These are phyloP conservation scores for Cataglyphis albicans DNA, from an alignment of 2,888 invertebrate species.

Conservation along the genomic window DNA sequence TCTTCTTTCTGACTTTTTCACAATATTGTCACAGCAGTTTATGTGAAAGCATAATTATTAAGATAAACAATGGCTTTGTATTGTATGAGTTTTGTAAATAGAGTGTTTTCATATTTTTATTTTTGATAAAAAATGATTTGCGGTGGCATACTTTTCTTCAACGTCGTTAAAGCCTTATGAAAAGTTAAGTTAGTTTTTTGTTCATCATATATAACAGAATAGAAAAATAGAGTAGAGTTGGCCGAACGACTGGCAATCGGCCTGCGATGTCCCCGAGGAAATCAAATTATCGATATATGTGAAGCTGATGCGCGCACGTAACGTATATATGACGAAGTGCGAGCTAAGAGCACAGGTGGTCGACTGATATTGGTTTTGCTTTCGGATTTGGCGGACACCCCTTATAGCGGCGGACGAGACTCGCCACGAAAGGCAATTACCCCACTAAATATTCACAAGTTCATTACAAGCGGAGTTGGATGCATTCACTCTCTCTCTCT, in stretches of 20 bases:
- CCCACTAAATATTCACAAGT: constrained; percentile 85
- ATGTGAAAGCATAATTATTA: not conserved
- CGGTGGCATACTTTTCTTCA: not conserved
- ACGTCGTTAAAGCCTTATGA: constrained; percentile 1
- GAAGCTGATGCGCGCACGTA: constrained; percentile 57
- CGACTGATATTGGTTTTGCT: constrained; percentile 80
- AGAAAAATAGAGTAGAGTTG: constrained; percentile 16
- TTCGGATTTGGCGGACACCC: constrained; percentile 79
- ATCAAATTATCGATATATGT: constrained; percentile 76
- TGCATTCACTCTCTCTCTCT: constrained; percentile 62
- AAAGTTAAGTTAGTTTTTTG: constrained; percentile 18
- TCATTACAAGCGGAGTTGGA: constrained; percentile 81
- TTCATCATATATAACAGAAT: constrained; percentile 40
- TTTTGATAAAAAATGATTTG: not conserved
- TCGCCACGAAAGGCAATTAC: constrained; percentile 83
- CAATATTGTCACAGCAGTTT: not conserved
- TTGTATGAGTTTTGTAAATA: not conserved
- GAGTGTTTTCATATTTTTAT: constrained; percentile 7
- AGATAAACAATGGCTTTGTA: not conserved
- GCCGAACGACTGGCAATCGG: constrained; percentile 50
- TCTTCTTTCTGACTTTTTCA: not conserved
- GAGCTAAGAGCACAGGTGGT: constrained; percentile 76
- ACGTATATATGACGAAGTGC: constrained; percentile 63
- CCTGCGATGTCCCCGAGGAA: constrained; percentile 62
- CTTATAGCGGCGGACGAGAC: constrained; percentile 69